Conservation (phyloP, 2,797 vertebrate genomes). For the Catamblyrhynchus diadema region DNA sequence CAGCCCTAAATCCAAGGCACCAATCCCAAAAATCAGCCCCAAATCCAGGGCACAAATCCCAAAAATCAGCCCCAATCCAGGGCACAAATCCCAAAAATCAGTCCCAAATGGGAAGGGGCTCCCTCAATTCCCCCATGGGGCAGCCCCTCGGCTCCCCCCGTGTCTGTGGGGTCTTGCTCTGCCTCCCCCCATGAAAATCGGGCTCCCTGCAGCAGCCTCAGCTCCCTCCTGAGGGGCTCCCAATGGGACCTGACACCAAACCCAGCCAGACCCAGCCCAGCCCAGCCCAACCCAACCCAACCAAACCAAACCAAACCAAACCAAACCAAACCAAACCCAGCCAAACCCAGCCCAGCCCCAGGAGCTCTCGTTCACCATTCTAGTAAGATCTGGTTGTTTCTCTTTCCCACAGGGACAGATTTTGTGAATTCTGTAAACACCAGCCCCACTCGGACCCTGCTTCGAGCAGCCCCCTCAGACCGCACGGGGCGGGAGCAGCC, state of each 20-base stretch:
- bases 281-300: too few relatives aligned
- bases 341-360: background rate
- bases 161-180: background rate
- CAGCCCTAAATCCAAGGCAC: too few relatives aligned
- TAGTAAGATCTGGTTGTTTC: background rate
- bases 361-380: accelerated
- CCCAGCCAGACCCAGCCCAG: background rate
- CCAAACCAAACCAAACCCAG: too few relatives aligned
- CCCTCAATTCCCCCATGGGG: background rate
- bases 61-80: too few relatives aligned
- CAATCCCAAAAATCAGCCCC: too few relatives aligned
- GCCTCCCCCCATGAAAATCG: accelerated
- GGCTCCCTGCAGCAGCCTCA: background rate
- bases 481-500: background rate
- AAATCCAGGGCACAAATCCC: too few relatives aligned
- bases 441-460: background rate
- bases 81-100: too few relatives aligned
- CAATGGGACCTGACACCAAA: background rate
- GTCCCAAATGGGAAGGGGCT: background rate
- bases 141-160: background rate
- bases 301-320: too few relatives aligned
- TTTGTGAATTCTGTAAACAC: background rate
- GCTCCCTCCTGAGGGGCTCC: background rate
- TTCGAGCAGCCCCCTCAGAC: background rate
- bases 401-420: too few relatives aligned